These are phyloP conservation scores for Ranitomeya imitator DNA, from an alignment of 2,113 vertebrate species.

Conservation along the genomic window DNA sequence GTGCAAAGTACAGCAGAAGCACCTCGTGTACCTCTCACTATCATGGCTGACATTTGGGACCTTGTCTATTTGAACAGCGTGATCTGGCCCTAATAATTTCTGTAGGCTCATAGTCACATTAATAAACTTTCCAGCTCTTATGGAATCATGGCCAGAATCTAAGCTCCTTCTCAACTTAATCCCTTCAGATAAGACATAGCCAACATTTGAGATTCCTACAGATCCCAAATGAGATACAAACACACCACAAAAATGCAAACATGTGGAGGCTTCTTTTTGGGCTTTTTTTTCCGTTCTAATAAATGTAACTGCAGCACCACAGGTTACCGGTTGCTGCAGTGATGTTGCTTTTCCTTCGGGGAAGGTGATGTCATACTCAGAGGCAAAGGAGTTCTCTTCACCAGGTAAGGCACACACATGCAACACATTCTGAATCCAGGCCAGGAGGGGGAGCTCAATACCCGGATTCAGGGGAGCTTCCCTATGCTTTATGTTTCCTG, in stretches of 20 bases:
- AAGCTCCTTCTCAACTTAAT: neutral
- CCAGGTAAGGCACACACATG: too few relatives aligned
- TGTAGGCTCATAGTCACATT: neutral
- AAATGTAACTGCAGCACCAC: neutral
- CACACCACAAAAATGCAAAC: constrained; percentile 50
- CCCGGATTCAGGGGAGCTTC: too few relatives aligned
- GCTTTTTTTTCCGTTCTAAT: constrained; percentile 8
- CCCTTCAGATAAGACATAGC: constrained; percentile 11
- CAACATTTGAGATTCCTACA: constrained; percentile 43
- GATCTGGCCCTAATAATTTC: neutral
- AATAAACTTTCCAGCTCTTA: neutral
- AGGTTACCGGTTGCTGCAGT: too few relatives aligned
- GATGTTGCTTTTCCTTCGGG: too few relatives aligned
- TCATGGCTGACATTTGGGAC: neutral
- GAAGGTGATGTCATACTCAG: too few relatives aligned
- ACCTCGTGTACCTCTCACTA: neutral
- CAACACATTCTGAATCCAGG: too few relatives aligned
- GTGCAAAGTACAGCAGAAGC: neutral
- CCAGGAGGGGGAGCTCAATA: too few relatives aligned
- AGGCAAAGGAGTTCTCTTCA: too few relatives aligned
- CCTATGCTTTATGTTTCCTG: too few relatives aligned
- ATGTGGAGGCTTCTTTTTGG: constrained; percentile 17
- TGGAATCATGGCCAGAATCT: constrained; percentile 28
- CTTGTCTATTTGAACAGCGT: neutral
- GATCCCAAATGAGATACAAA: constrained; percentile 46